These are phyloP conservation scores for Diadumene lineata DNA, from an alignment of 92 coral and sea anemone genomes.

Conservation along the genomic window DNA sequence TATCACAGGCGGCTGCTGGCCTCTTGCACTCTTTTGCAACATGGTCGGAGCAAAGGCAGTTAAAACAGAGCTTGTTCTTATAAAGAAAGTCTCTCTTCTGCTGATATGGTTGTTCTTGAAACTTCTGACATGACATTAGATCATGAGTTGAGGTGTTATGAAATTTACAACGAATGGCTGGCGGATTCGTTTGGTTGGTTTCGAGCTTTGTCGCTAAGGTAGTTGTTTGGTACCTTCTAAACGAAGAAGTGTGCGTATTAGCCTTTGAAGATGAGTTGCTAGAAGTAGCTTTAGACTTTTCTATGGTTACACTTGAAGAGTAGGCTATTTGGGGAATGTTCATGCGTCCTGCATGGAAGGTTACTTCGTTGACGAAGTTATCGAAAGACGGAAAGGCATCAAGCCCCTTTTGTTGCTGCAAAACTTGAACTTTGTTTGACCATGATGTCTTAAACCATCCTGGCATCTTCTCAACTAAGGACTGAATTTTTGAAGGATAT, in stretches of 20 bases:
- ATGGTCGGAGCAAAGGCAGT: constrained; percentile 39
- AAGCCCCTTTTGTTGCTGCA: constrained; percentile 46
- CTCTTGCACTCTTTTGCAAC: constrained; percentile 49
- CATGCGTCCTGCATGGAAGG: constrained; percentile 58
- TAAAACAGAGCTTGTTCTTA: constrained; percentile 49
- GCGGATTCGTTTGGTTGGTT: not conserved
- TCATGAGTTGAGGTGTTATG: constrained; percentile 49
- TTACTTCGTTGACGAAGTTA: constrained; percentile 44
- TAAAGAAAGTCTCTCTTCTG: constrained; percentile 55
- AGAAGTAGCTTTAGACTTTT: not conserved
- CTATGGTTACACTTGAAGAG: not conserved
- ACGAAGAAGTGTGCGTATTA: not conserved
- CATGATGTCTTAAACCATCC: constrained; percentile 61
- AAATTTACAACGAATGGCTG: constrained; percentile 37
- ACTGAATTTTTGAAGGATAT: constrained; percentile 47
- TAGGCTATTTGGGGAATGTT: constrained; percentile 55
- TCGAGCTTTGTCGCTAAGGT: not conserved
- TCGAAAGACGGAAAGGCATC: constrained; percentile 50
- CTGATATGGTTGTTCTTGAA: constrained; percentile 41
- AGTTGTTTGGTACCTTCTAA: constrained; percentile 9
- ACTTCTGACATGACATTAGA: constrained; percentile 43
- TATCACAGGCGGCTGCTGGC: constrained; percentile 39
- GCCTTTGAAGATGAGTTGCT: not conserved
- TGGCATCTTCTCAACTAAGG: constrained; percentile 56
- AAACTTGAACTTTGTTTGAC: constrained; percentile 54